These are phyloP conservation scores for Daubentonia madagascariensis DNA, from an alignment of 2,113 vertebrate species.

Conservation along the genomic window DNA sequence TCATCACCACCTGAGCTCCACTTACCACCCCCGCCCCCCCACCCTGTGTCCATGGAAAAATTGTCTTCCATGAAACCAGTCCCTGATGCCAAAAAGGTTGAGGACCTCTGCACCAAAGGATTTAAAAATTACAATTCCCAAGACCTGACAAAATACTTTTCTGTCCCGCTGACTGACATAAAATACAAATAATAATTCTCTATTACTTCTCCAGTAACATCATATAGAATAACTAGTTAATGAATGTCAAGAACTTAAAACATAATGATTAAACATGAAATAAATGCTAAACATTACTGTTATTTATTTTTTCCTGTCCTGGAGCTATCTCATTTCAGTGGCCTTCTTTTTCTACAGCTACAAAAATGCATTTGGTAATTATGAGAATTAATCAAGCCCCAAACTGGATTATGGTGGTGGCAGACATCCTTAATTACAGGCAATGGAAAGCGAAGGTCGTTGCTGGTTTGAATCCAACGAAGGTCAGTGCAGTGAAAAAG, in stretches of 20 bases:
- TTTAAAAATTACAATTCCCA: conserved; percentile 32
- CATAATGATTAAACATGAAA: conserved; percentile 45
- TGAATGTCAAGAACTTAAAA: conserved; percentile 42
- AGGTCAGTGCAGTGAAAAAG: conserved; percentile 54
- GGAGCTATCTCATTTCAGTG: conserved; percentile 25
- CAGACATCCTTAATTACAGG: conserved; percentile 72
- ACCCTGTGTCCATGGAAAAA: no score
- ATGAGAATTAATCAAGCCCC: conserved; percentile 71
- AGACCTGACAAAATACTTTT: conserved; percentile 46
- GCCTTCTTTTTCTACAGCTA: conserved; percentile 51
- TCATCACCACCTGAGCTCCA: no score
- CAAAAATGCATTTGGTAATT: conserved; percentile 65
- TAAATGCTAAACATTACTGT: conserved; percentile 11
- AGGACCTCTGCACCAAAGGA: not conserved
- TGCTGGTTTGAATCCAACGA: conserved; percentile 57
- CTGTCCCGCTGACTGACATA: not conserved
- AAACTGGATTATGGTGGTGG: conserved; percentile 60
- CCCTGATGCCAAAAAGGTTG: no score
- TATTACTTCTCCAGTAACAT: not conserved
- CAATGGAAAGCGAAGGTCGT: conserved; percentile 64
- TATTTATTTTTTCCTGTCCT: conserved; percentile 42
- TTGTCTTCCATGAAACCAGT: no score
- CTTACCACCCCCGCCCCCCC: no score
- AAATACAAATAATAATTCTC: conserved; percentile 57
- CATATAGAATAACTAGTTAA: conserved; percentile 8